Evolutionary conservation across 2,113 vertebrate species (phyloP), one percentile per base, ranked within the genome.

Genomic region (Natator depressus): DNA sequence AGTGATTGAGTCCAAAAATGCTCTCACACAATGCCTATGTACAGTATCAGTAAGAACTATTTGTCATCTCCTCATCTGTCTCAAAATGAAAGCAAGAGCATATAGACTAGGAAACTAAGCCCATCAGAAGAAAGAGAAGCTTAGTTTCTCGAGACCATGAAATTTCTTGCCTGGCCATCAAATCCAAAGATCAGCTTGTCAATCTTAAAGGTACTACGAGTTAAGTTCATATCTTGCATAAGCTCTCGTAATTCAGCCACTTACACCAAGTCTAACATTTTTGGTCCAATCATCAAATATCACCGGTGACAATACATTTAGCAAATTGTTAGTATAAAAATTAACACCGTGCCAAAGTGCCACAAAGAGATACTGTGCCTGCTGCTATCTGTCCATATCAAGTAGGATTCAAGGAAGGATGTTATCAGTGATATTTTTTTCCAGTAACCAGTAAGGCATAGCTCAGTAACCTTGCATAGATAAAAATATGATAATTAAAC

Each of bases 401-500:
- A 88, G 38, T 25, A 57, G 72, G 53, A 62, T 84, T 82, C 38
- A 51, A 53, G 84, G 88, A 75, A 7, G 82, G 78, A 88, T 3
- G 19, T 81, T 91, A 50, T 47, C 84, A 81, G 31, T 90, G 42
- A 80, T 65, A 35, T 65, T 65, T 65, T 65, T 65, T 65, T 29
- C 62, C 31, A 65, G 8, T 22, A 72, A 81, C 85, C 53, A 51
- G 8, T 13, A 78, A 91, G 84, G 82, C 19, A 90, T 57, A 93
- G 35, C 25, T 94, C 89, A 93, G 80, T 47, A 62, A 24, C 1
- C n/a, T 59, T 85, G 50, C 75, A 89, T 47, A 90, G 84, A 93
- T 90, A 53, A 87, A 92, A 93, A 85, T 6, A 69, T 27, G 25
- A 50, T 85, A 54, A 87, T 94, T 94, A 93, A 91, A 2, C 53